Percentiles rank a stretch among this genome's conserved stretches.
Conservation (phyloP, 2,113 vertebrate genomes). For the Podarcis cretensis region DNA sequence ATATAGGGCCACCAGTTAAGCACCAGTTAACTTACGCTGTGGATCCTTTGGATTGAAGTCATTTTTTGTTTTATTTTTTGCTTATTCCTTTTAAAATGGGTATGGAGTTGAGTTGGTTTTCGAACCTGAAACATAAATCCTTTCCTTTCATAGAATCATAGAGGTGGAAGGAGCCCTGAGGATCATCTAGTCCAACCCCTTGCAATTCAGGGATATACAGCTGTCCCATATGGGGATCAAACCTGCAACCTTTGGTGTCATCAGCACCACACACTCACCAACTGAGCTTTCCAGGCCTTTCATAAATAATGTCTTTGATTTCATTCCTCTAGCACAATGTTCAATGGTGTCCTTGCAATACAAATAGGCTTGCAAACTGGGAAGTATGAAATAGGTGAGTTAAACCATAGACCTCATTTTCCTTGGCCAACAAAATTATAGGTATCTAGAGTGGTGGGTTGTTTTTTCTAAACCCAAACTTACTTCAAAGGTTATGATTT, state of each 20-base stretch:
- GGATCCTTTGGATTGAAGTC: background rate
- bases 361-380: background rate
- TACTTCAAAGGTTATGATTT: background rate
- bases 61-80: background rate
- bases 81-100: background rate
- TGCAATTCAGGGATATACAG: no score
- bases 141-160: no score
- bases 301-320: background rate
- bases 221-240: no score
- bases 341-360: background rate
- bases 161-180: no score
- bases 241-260: no score
- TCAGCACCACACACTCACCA: no score
- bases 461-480: background rate
- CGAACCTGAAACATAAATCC: background rate
- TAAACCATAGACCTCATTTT: background rate
- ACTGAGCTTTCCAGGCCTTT: no score
- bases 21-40: background rate
- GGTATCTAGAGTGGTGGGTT: fast-evolving
- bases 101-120: background rate
- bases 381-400: background rate
- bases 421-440: background rate
- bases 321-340: background rate
- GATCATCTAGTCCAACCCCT: no score
- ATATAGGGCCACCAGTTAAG: no score